phyloP scores from a whole-genome alignment of 2,113 vertebrate species.

The Channa maculata region DNA sequence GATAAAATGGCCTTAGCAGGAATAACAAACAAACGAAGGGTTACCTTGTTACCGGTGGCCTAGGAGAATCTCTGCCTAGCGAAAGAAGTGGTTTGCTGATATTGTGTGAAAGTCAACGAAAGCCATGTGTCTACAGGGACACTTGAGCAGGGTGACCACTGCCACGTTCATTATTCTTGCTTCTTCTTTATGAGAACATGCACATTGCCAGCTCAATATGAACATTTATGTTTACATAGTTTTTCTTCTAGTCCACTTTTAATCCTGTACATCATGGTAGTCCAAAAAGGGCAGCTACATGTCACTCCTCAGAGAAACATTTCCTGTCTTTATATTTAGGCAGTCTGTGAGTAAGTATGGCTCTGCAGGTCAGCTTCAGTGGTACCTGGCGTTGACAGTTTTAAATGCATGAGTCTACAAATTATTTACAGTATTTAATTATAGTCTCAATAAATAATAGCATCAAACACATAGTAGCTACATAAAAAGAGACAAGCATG shows the following conservation, averaged over 20 bases:
- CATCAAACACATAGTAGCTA: not conserved
- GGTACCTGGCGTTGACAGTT: too few species aligned
- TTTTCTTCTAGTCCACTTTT: not conserved
- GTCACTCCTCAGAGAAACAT: too few species aligned
- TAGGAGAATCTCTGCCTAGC: not conserved
- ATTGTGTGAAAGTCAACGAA: slow-evolving; percentile 14
- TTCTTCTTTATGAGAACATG: not conserved
- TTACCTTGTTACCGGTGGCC: slow-evolving; percentile 13
- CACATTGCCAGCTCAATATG: not conserved
- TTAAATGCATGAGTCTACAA: not conserved
- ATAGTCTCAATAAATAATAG: not conserved
- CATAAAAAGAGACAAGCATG: not conserved
- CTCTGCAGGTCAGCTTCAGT: too few species aligned
- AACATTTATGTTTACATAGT: not conserved
- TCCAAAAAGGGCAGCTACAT: not conserved
- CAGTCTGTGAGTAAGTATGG: too few species aligned
- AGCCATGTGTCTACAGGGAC: not conserved
- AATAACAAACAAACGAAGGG: slow-evolving; percentile 11
- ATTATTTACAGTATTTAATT: not conserved
- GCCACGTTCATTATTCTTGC: not conserved
- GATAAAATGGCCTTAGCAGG: slow-evolving; percentile 28
- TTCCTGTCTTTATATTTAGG: too few species aligned
- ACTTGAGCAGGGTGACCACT: not conserved
- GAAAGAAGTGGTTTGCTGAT: slow-evolving; percentile 19
- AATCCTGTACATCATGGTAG: not conserved